Evolutionary conservation across 2,797 vertebrate species (phyloP).

Genomic region (Podarcis lilfordi): DNA sequence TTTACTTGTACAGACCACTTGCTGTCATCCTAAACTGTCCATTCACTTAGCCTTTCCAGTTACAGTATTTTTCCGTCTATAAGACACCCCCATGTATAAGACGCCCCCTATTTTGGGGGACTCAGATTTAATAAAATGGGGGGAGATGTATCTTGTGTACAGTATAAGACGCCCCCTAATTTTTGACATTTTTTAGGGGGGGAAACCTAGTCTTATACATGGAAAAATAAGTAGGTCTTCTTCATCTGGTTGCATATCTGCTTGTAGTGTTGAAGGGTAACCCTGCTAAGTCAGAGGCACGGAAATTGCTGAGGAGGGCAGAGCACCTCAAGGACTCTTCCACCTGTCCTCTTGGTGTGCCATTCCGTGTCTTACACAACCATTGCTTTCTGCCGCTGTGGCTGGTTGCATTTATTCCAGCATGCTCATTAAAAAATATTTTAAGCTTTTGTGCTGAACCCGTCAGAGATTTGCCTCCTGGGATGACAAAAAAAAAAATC

Average conservation of each 20-base stretch:
- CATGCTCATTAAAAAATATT: slow-evolving; percentile 39
- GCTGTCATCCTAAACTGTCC: background rate
- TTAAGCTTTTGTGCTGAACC: slow-evolving; percentile 29
- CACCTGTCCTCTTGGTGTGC: background rate
- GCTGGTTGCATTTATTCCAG: slow-evolving; percentile 16
- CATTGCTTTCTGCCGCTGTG: slow-evolving; percentile 30
- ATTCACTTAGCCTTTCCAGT: background rate
- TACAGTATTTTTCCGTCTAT: background rate
- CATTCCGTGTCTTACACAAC: slow-evolving; percentile 1
- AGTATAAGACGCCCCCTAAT: too few relatives aligned
- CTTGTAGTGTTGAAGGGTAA: background rate
- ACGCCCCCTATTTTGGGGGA: too few relatives aligned
- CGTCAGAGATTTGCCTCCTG: slow-evolving; percentile 14
- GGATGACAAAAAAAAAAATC: background rate
- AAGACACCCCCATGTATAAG: too few relatives aligned
- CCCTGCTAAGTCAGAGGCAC: background rate
- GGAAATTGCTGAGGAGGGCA: slow-evolving; percentile 20
- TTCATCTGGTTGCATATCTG: background rate
- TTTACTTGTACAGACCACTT: background rate
- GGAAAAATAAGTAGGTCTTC: background rate
- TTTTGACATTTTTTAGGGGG: too few relatives aligned
- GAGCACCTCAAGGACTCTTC: slow-evolving; percentile 13
- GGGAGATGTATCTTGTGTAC: too few relatives aligned
- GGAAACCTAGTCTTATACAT: too few relatives aligned
- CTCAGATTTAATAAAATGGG: too few relatives aligned